Evolutionary conservation across 2,797 vertebrate genomes (phyloP), one percentile per base, ranked within the genome.

Genomic region (Toxotes lorentzi): DNA sequence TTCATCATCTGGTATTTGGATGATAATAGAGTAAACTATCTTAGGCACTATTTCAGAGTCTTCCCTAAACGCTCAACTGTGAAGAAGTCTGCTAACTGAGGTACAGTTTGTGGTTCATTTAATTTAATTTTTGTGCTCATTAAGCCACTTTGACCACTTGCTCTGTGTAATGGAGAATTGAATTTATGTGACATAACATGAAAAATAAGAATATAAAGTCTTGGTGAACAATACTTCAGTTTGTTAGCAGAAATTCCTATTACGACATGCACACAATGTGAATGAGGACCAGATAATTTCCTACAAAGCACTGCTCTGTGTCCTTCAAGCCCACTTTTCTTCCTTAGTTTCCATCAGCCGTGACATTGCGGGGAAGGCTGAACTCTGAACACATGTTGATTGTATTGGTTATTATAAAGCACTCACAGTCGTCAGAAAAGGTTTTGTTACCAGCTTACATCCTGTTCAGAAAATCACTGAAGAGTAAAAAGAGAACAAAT

Each of bases 1-100:
- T 89, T 87, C 80, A 87, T 88, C 78, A 82, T 83, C 79, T 78
- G 65, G 70, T 69, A 79, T 89, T 89, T 90, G 85, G 65, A 86
- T 77, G 70, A 84, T 86, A 80, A 79, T 79, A 76, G 73, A 78
- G 68, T 81, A 82, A 89, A 87, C 76, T 80, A 34, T 82, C 50
- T 51, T 2, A 10, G 48, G 70, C 64, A 61, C 54, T 58, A 5
- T 76, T 56, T 83, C 58, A 66, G 57, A 68, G 21, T 64, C 66
- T 47, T 70, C 23, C 16, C 43, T 47, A 53, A 82, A 70, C 77
- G 1, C 77, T 79, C 50, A 69, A 24, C 50, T 54, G 35, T 70
- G n/a, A 41, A 64, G 14, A 70, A 50, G 14, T 72, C 51, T 76
- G 64, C 40, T 47, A 67, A 69, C 30, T 69, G 4, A 82, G 76